Base-by-base conservation (phyloP, 1,140 invertebrate genomes). In the Drosophila pectinifera region DNA sequence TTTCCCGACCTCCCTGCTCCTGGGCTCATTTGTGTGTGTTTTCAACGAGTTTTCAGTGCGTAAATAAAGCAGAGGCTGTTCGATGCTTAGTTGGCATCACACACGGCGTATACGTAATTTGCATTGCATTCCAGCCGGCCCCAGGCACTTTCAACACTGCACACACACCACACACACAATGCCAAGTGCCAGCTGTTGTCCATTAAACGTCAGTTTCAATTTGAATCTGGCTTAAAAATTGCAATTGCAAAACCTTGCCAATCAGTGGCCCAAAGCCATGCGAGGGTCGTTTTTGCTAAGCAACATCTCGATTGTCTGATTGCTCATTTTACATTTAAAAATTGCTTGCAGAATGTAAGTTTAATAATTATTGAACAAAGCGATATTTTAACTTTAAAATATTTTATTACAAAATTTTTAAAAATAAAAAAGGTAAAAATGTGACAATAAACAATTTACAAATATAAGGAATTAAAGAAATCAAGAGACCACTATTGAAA, bases 81-180 rank as follows among this genome's bases (percentile, higher is more conserved):
- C 48, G 39, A 36, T 73, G 61, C 58, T 75, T 75, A 70, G 56
- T 75, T 64, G 43, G 48, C 64, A 69, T 55, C 74, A 74, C 51
- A 74, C 68, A 73, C 55, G 56, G 62, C 69, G 83, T 86, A 77
- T 83, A 86, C 83, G 84, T 57, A 88, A 88, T 85, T 86, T 72
- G 70, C 74, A 85, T 75, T 76, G 62, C 58, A 59, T 59, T 63
- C 31, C 34, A 78, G 58, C 34, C 61, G 59, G 58, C 64, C 70
- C 57, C 38, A 42, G 65, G 70, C 53, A 54, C 80, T 69, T 68
- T 84, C 81, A 72, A 67, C 72, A 63, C 53, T 38, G 41, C 43
- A 36, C 13, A 14, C 43, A 24, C n/a, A 28, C 26, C 26, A 28
- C 11, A 43, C 31, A 26, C 41, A 46, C 46, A 67, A 38, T 57